These are phyloP conservation scores for Caenorhabditis briggsae DNA, from an alignment of 1,140 invertebrate species.

Conservation along the genomic window DNA sequence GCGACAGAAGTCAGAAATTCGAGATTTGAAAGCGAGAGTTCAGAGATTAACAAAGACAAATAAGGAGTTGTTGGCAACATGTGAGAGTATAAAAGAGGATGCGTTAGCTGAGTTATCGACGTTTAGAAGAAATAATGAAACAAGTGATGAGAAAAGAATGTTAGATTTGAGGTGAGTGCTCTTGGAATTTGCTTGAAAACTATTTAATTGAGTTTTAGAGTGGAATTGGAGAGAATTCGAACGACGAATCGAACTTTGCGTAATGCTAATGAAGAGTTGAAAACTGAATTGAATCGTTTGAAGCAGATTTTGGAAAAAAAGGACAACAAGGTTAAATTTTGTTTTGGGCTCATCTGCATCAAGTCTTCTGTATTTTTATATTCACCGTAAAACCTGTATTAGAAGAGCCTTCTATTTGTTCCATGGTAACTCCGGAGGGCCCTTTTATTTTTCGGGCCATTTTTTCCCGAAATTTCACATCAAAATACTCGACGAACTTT, in stretches of 20 bases:
- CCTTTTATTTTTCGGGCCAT: no score
- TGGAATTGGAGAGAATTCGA: conserved; percentile 25
- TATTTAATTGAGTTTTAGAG: not conserved
- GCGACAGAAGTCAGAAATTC: conserved; percentile 52
- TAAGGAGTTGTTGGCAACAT: conserved; percentile 51
- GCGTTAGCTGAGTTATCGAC: conserved; percentile 43
- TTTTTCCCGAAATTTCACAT: no score
- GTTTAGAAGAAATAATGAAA: conserved; percentile 42
- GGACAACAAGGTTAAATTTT: not conserved
- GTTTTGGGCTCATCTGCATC: no score
- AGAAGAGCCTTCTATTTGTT: no score
- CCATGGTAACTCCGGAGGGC: no score
- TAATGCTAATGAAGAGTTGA: conserved; percentile 33
- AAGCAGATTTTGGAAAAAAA: not conserved
- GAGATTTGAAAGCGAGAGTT: conserved; percentile 50
- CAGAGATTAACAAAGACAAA: conserved; percentile 56
- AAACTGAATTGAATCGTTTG: conserved; percentile 16
- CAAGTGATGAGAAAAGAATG: conserved; percentile 20
- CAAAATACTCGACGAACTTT: no score
- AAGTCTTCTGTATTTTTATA: not conserved
- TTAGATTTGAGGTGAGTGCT: conserved; percentile 43
- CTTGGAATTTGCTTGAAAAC: no score
- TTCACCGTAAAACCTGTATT: no score
- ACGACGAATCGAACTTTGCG: not conserved
- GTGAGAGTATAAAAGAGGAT: conserved; percentile 61